Evolutionary conservation across 2,888 invertebrate genomes (phyloP), one percentile per base, ranked within the genome.

Genomic region (Stramonita haemastoma): DNA sequence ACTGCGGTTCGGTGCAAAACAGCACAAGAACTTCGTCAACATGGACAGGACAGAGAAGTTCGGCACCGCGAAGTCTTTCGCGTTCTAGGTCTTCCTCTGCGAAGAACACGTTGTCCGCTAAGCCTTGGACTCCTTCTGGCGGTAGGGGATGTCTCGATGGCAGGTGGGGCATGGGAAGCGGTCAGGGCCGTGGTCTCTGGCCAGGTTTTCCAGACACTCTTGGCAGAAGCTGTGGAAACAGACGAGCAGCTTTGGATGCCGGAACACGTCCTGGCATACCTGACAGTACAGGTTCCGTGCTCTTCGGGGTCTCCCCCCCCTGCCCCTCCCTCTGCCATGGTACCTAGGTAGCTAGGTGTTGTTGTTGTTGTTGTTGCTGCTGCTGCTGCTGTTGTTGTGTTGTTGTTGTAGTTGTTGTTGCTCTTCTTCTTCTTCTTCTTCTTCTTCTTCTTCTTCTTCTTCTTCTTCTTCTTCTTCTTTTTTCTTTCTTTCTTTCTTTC

Each of bases 221-320:
- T 77, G 87, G 56, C 87, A 87, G 56, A 77, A 87, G 11, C 46
- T 77, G 29, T 87, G 87, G 56, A 32, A 36, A n/a, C 87, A 87
- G 6, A 77, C n/a, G n/a, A 87, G n/a, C 13, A 87, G 56, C 17
- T 73, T 73, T 17, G 87, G 87, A 6, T 66, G 56, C 34, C 77
- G 66, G 17, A 70, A 87, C 4, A 87, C 19, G n/a, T 87, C 87
- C 29, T 57, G 73, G 36, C 87, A 87, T 8, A 87, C 36, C 26
- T 34, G n/a, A 15, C 87, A 87, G 15, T 0, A 46, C 6, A 77
- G 57, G 56, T 87, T 83, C 81, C 36, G 34, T 6, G n/a, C n/a
- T n/a, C n/a, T n/a, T n/a, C n/a, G n/a, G 8, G 46, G 46, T 8
- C 46, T 46, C 46, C 8, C 8, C 46, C 8, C 46, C 4, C 46